These are phyloP conservation scores for Pogonomyrmex barbatus DNA, from an alignment of 1,140 invertebrate species.

Conservation along the genomic window DNA sequence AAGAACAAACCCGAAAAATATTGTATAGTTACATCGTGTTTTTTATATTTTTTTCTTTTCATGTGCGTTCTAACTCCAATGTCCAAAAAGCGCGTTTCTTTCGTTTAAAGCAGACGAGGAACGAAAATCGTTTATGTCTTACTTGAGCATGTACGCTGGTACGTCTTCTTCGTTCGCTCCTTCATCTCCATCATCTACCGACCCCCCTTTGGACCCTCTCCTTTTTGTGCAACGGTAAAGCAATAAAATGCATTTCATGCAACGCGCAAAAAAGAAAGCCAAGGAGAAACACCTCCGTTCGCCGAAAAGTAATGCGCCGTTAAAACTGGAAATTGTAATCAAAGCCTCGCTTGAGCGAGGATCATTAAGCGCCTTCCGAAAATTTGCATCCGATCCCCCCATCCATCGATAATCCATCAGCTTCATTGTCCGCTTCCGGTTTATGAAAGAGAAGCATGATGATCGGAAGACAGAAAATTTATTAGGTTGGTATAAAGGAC, in stretches of 20 bases:
- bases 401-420: slow-evolving; percentile 36
- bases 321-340: slow-evolving; percentile 71
- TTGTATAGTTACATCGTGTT: background rate
- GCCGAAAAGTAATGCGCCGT: slow-evolving; percentile 65
- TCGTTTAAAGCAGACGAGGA: slow-evolving; percentile 47
- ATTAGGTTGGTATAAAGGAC: background rate
- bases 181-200: slow-evolving; percentile 73
- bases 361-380: slow-evolving; percentile 48
- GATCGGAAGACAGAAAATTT: background rate
- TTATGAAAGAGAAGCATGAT: background rate
- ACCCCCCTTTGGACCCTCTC: slow-evolving; percentile 50
- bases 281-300: slow-evolving; percentile 40
- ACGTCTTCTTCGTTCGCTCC: slow-evolving; percentile 73
- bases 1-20: background rate
- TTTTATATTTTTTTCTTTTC: slow-evolving; percentile 14
- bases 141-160: slow-evolving; percentile 64
- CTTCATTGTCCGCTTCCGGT: slow-evolving; percentile 23
- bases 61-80: slow-evolving; percentile 30
- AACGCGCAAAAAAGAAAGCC: slow-evolving; percentile 64
- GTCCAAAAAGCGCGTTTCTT: background rate
- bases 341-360: slow-evolving; percentile 23
- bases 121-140: slow-evolving; percentile 71
- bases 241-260: slow-evolving; percentile 75
- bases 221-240: slow-evolving; percentile 66
- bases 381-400: slow-evolving; percentile 42